Percentiles rank a stretch among this genome's conserved stretches.
Evolutionary conservation across 2,888 invertebrate species (phyloP).

Genomic region (Pyrocoelia pectoralis): DNA sequence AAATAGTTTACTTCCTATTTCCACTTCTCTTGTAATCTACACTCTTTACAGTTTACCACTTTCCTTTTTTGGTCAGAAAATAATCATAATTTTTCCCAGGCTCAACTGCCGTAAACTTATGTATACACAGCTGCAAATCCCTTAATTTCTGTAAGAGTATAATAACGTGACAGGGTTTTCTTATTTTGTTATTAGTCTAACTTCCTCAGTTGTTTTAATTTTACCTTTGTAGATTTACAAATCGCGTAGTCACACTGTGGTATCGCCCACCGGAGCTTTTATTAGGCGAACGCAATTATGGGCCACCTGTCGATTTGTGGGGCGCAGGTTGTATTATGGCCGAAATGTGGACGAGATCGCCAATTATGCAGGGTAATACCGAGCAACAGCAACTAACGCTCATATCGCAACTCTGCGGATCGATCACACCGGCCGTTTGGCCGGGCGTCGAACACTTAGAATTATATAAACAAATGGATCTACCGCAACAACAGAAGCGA

Average conservation of each 20-base stretch:
- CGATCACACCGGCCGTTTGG: constrained; percentile 93
- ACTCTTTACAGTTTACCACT: no score
- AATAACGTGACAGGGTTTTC: no score
- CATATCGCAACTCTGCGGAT: constrained; percentile 96
- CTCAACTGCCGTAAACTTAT: no score
- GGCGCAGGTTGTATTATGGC: constrained; percentile 99
- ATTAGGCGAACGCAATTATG: constrained; percentile 90
- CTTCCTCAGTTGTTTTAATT: constrained; percentile 21
- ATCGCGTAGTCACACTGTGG: constrained; percentile 97
- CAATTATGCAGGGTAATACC: constrained; percentile 95
- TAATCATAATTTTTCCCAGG: no score
- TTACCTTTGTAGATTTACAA: constrained; percentile 79
- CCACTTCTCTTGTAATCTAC: no score
- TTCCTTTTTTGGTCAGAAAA: no score
- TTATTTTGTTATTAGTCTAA: no score
- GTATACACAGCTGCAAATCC: no score
- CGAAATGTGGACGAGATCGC: constrained; percentile 98
- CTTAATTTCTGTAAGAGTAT: no score
- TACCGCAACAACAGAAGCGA: constrained; percentile 86
- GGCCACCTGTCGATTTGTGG: constrained; percentile 96
- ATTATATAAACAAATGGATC: constrained; percentile 85
- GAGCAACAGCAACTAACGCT: constrained; percentile 95
- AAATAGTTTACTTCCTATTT: no score
- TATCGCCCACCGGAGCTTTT: constrained; percentile 80
- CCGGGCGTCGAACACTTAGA: constrained; percentile 91